phyloP scores from a whole-genome alignment of 2,113 vertebrate species.

The Clarias batrachus region DNA sequence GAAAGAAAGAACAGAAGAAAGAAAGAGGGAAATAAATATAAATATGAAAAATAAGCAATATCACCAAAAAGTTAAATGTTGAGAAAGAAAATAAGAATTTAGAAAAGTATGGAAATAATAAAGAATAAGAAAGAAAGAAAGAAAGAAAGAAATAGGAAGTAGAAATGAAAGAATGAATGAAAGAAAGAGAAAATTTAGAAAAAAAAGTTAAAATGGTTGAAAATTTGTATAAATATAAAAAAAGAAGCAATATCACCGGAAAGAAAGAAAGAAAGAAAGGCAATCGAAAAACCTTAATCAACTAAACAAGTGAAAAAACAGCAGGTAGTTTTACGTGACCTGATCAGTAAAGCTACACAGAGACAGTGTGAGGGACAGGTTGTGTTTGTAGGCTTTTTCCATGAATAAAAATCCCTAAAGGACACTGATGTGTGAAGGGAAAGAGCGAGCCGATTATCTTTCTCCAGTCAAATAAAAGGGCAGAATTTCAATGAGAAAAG shows the following conservation, averaged over 20 bases:
- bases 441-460: conserved; percentile 53
- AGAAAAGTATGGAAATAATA: background rate
- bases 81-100: background rate
- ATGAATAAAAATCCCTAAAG: background rate
- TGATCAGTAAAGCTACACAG: too few species aligned
- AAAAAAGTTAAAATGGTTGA: too few species aligned
- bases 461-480: background rate
- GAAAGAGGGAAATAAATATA: background rate
- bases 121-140: background rate
- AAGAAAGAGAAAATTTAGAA: background rate
- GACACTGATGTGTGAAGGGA: conserved; percentile 25
- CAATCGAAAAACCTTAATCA: background rate
- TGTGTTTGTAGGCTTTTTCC: background rate
- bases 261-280: background rate
- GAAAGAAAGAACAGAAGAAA: background rate
- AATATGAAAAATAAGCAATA: background rate
- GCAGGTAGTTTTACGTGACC: background rate
- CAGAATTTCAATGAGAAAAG: background rate
- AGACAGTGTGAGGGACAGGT: background rate
- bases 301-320: background rate
- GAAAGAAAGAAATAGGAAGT: background rate
- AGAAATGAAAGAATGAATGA: background rate
- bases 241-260: background rate
- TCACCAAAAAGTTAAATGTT: background rate
- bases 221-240: too few species aligned